phyloP scores from a whole-genome alignment of 1,140 invertebrate genomes.

The Anadara kagoshimensis region DNA sequence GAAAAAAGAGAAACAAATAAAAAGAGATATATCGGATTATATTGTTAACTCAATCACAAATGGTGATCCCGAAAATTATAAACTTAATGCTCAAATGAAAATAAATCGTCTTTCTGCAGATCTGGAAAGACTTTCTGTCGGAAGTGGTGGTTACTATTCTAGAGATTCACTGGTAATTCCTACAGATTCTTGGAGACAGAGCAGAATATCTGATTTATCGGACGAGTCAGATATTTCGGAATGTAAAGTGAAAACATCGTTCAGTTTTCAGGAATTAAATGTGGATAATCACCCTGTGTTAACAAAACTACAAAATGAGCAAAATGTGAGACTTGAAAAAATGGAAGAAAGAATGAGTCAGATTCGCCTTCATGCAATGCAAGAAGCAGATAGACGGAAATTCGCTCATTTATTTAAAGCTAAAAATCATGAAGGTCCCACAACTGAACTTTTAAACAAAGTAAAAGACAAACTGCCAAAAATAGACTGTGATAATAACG shows the following conservation, averaged over 20 bases:
- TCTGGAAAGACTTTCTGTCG: slow-evolving; percentile 24
- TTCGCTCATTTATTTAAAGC: slow-evolving; percentile 59
- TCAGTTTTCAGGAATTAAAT: slow-evolving; percentile 33
- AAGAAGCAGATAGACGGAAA: slow-evolving; percentile 57
- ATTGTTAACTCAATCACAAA: slow-evolving; percentile 13
- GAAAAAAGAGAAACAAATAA: slow-evolving; percentile 23
- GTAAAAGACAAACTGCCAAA: slow-evolving; percentile 41
- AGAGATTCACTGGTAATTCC: slow-evolving; percentile 17
- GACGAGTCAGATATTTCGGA: slow-evolving; percentile 2
- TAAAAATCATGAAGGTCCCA: slow-evolving; percentile 35
- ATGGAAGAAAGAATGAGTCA: slow-evolving; percentile 59
- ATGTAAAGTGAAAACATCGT: not conserved
- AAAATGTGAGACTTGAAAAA: slow-evolving; percentile 54
- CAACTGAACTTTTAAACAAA: slow-evolving; percentile 47
- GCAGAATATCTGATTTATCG: slow-evolving; percentile 27
- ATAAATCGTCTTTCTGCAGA: slow-evolving; percentile 26
- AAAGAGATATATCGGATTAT: slow-evolving; percentile 18
- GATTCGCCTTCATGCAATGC: slow-evolving; percentile 57
- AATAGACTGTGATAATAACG: slow-evolving; percentile 27
- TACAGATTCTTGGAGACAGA: not conserved
- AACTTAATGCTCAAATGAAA: slow-evolving; percentile 5
- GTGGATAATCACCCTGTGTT: slow-evolving; percentile 58
- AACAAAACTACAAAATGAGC: slow-evolving; percentile 59
- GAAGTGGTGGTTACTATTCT: slow-evolving; percentile 10
- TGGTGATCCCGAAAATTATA: slow-evolving; percentile 7